Conservation (phyloP, 2,113 vertebrate genomes). For the Eclectus roratus region DNA sequence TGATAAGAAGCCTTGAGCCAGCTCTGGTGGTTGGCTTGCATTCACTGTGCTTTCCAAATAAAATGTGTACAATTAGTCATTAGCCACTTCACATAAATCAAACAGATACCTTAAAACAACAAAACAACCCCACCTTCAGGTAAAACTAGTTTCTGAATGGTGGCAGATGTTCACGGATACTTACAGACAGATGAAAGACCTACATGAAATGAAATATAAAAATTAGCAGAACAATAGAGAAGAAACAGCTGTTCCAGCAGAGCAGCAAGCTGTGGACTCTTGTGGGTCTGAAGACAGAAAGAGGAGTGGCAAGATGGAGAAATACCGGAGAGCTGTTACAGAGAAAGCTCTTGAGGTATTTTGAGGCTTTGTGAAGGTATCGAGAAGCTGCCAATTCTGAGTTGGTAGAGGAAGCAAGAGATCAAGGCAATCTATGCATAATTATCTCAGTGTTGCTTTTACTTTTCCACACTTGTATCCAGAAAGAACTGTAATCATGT, state of each 20-base stretch:
- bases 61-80: neutral
- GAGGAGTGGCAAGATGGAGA: neutral
- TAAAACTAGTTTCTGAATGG: neutral
- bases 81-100: neutral
- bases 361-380: neutral
- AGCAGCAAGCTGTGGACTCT: neutral
- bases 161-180: neutral
- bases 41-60: neutral
- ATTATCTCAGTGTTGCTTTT: neutral
- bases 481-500: neutral
- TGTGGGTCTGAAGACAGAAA: neutral
- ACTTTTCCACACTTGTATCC: neutral
- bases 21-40: neutral
- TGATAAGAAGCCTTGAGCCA: neutral
- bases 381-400: neutral
- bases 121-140: neutral
- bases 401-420: neutral
- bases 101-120: neutral
- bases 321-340: neutral
- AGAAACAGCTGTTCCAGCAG: neutral
- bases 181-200: neutral
- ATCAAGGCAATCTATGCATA: neutral
- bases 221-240: neutral
- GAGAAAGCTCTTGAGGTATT: neutral
- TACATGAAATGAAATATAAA: neutral